Evolutionary conservation across 2,113 vertebrate species (phyloP).

Genomic region (Speoplatyrhinus poulsoni): DNA sequence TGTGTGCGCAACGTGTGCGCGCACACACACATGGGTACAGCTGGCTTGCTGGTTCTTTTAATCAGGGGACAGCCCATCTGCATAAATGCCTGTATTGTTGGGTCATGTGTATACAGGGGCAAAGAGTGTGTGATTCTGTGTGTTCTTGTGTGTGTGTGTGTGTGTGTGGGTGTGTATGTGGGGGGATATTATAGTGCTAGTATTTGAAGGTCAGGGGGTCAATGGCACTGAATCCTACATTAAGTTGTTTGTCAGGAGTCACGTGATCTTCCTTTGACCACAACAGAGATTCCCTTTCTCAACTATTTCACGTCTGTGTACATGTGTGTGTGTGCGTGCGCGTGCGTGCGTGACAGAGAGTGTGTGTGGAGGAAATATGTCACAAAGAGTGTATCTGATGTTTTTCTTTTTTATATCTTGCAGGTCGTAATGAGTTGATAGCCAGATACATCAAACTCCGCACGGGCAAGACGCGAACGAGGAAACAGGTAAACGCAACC

Average conservation of each 20-base stretch:
- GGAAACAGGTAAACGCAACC: slow-evolving; percentile 64
- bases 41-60: slow-evolving; percentile 94
- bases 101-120: slow-evolving; percentile 94
- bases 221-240: slow-evolving; percentile 82
- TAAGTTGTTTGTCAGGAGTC: slow-evolving; percentile 53
- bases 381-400: slow-evolving; percentile 13
- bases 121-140: slow-evolving; percentile 39
- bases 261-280: slow-evolving; percentile 36
- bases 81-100: slow-evolving; percentile 99
- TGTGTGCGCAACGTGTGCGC: neutral
- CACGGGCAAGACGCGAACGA: slow-evolving; percentile 73
- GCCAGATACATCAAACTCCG: slow-evolving; percentile 75
- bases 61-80: slow-evolving; percentile 91
- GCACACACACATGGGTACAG: slow-evolving; percentile 84
- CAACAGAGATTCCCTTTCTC: too few species aligned
- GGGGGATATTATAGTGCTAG: slow-evolving; percentile 87
- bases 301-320: neutral
- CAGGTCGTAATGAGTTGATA: slow-evolving; percentile 74
- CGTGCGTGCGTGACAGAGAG: neutral
- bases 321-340: neutral
- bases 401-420: slow-evolving; percentile 57
- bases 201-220: slow-evolving; percentile 77
- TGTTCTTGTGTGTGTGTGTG: slow-evolving; percentile 29
- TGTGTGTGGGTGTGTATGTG: slow-evolving; percentile 87
- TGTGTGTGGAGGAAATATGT: neutral